Evolutionary conservation across 2,797 vertebrate species (phyloP), one percentile per base, ranked within the genome.

Genomic region (Alfaro cultratus): DNA sequence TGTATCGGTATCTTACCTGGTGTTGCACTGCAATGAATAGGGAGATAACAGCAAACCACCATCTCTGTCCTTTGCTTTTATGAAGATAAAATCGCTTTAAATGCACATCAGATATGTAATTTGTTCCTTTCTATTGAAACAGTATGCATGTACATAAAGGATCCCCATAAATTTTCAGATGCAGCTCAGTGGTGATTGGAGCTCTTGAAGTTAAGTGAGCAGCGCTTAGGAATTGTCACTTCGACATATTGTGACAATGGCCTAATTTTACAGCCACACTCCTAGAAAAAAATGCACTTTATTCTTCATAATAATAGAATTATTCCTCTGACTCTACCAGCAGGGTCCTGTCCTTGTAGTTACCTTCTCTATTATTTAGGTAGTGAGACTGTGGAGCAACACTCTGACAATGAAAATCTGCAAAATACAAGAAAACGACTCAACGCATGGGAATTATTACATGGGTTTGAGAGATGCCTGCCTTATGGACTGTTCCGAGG

Each of bases 401-500:
- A 62, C 74, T 76, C 45, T 43, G 78, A 92, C 90, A 90, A 91
- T 79, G 77, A 53, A 75, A 86, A 88, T 91, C 88, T 91, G 80
- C 86, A 45, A 79, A 84, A 87, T 85, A 89, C 88, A 89, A 90
- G 91, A 80, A 90, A 88, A 82, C 82, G 85, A 91, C 86, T 49
- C 82, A 70, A 74, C 93, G 87, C 88, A 1, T 9, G 91, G 85
- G 94, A 89, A 93, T 93, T 90, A 82, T 82, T 92, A 93, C 93
- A 93, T 31, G 92, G 86, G 83, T 92, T 89, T 89, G 92, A 93
- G 92, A 91, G 92, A 91, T 82, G 85, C 87, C 91, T 89, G 92
- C 94, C 93, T 90, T 95, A 95, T 94, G 93, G 94, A 92, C 92
- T 93, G 93, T 81, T 91, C 91, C 85, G 73, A 72, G 64, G 77